Base-by-base conservation (phyloP, 2,888 invertebrate genomes). In the Drosophila bunnanda region DNA sequence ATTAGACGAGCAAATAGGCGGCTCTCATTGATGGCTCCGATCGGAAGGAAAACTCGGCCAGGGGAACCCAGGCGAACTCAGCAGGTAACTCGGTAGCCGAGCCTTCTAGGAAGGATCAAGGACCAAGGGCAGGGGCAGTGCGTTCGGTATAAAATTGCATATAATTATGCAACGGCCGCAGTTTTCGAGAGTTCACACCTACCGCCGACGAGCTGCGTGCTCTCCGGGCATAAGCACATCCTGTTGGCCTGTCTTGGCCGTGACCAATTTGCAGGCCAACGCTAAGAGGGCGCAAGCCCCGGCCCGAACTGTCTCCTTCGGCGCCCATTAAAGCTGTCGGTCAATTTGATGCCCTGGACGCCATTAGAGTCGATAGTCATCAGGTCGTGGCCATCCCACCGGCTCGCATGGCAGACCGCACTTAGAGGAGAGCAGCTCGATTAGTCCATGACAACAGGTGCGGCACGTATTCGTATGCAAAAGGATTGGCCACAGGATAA, bases 371-470 rank as follows among this genome's bases (percentile, higher is more conserved):
- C 60, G 79, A 77, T 79, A 72, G 77, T 73, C 69, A 88, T 84
- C 84, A 69, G 48, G 77, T 48, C 75, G 69, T 74, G 66, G 75
- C 67, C 59, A 83, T 83, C 77, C 75, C 53, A 74, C 46, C 57
- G 36, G 50, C 57, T 85, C 57, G 83, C 80, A 85, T 83, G 86
- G 86, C 81, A 69, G 48, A 34, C 58, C 65, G 66, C 81, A 81
- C 84, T 83, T 86, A 62, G 64, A 56, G 50, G 50, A 52, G 50
- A 22, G 50, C 50, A 30, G 32, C 78, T 77, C 85, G 79, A 78
- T 83, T 81, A 80, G 66, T 54, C 80, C 81, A 76, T 88, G 83
- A 85, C 84, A 85, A 88, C 85, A 85, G 85, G 85, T 85, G 85
- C 84, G 74, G 81, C 85, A 85, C 85, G 85, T 82, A 79, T 76